phyloP scores from a whole-genome alignment of 2,113 vertebrate genomes.

The Perognathus longimembris region DNA sequence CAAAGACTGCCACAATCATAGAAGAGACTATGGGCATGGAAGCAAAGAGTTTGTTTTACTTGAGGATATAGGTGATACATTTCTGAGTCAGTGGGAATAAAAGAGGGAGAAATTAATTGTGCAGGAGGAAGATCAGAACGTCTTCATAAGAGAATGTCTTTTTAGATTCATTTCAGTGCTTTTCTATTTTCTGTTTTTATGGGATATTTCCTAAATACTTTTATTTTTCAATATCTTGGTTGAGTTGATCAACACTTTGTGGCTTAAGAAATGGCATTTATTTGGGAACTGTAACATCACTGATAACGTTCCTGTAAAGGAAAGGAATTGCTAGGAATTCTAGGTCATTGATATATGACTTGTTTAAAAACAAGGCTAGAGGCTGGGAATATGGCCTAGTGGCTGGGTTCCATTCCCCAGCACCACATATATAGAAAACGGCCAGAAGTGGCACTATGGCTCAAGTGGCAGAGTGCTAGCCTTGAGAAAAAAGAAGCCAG shows the following conservation, averaged over 20 bases:
- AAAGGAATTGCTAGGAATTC: neutral
- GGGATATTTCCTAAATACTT: neutral
- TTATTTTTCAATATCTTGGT: conserved; percentile 1
- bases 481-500: no score
- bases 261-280: conserved; percentile 7
- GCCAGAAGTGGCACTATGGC: no score
- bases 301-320: conserved; percentile 23
- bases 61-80: neutral
- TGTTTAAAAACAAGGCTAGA: no score
- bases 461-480: no score
- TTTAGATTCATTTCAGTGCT: neutral
- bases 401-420: no score
- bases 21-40: neutral
- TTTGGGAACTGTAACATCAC: neutral
- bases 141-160: neutral
- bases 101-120: neutral
- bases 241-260: neutral
- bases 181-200: neutral
- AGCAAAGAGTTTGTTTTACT: neutral
- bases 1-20: neutral
- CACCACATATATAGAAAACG: no score
- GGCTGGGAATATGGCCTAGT: no score
- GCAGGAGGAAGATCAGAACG: neutral
- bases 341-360: conserved; percentile 53
- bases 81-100: neutral